A percentile compares a stretch with the other conserved stretches of the same genome.
phyloP scores from a whole-genome alignment of 2,113 vertebrate genomes.

The Oplegnathus fasciatus region DNA sequence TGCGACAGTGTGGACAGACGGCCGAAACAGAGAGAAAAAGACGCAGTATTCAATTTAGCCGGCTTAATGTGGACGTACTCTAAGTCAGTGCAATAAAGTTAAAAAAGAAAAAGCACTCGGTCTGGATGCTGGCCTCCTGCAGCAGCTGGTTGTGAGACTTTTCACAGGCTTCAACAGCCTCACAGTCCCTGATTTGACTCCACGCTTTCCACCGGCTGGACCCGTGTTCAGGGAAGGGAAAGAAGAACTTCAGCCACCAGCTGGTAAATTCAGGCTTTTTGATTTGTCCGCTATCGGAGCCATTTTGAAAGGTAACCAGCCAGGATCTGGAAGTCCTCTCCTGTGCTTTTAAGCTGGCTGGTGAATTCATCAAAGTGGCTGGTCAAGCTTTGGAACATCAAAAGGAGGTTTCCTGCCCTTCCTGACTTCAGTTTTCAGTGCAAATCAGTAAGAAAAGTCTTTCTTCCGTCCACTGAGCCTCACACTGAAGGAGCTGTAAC shows the following conservation, averaged over 20 bases:
- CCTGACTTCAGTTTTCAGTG: constrained; percentile 78
- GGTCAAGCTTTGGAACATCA: constrained; percentile 26
- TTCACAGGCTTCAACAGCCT: constrained; percentile 55
- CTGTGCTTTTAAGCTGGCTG: constrained; percentile 23
- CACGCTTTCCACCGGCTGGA: not conserved
- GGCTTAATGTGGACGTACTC: constrained; percentile 18
- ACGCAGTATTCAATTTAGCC: not conserved
- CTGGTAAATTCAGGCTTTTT: not conserved
- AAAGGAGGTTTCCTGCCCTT: not conserved
- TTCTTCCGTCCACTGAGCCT: constrained; percentile 79
- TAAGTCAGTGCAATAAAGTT: constrained; percentile 47
- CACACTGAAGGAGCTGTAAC: constrained; percentile 74
- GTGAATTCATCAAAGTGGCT: constrained; percentile 39
- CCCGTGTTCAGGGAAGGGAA: constrained; percentile 6
- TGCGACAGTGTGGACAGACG: not conserved
- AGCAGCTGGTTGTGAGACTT: constrained; percentile 50
- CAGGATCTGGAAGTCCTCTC: constrained; percentile 7
- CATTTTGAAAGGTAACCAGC: constrained; percentile 12
- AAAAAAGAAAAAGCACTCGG: constrained; percentile 1
- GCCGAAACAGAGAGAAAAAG: not conserved
- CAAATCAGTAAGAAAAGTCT: constrained; percentile 85
- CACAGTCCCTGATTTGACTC: constrained; percentile 52
- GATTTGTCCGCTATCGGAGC: not conserved
- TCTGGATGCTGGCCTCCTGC: constrained; percentile 20
- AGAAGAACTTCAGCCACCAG: constrained; percentile 6